Base-by-base conservation (phyloP, 1,140 invertebrate species). In the Platyura marginata region DNA sequence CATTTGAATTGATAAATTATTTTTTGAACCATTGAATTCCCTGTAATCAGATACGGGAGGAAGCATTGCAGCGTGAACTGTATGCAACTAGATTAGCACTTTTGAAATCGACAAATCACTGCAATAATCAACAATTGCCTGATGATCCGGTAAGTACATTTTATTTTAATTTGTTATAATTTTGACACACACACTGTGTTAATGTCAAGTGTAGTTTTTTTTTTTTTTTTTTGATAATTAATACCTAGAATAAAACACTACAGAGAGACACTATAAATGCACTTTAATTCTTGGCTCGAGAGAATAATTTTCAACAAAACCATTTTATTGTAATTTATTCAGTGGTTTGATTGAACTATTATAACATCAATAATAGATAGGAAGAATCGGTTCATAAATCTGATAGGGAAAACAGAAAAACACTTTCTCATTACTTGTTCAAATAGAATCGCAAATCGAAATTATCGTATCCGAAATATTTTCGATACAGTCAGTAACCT, bases 41-140 rank as follows among this genome's bases (percentile, higher is more conserved):
- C 46, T 50, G 50, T 42, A 52, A 64, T 40, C 52, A 83, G 77
- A 56, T 71, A 29, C 74, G 76, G 51, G 74, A 84, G 45, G 74
- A 81, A 48, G 64, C 69, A 2, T 61, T 86, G 19, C 60, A 75
- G 51, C 69, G 74, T 48, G 79, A 85, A 57, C 61, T 85, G 29
- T 70, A 79, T 46, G 67, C 72, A n/a, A 78, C 77, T 22, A 67
- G 77, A 46, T 52, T 77, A 53, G 75, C 76, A 34, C 55, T 84
- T 23, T 66, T 79, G 46, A 79, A 80, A 49, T 77, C 82, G 60
- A 71, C 77, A 29, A 77, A 75, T 56, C 72, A 79, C 55, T 60
- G 57, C 25, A 59, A 56, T 16, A 57, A 51, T 44, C 25, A 29
- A 13, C 25, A 29, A 29, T 29, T 29, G 21, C 62, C 66, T 40